Conservation (phyloP, 2,113 vertebrate species). For the Noctilio leporinus region DNA sequence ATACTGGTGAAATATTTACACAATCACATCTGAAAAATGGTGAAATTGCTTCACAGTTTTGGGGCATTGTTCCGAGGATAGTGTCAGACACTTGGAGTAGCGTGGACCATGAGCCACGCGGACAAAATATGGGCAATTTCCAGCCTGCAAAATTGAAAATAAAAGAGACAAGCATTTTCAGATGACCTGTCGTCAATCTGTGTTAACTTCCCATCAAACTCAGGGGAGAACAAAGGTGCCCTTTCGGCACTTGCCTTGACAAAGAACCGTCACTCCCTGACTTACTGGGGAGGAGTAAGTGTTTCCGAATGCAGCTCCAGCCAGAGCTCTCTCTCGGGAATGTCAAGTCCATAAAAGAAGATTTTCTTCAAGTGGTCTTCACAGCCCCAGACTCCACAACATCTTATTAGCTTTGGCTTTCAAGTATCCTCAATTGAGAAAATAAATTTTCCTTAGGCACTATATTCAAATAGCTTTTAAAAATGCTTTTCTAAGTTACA, state of each 20-base stretch:
- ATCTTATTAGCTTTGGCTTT: conserved; percentile 53
- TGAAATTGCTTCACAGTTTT: background rate
- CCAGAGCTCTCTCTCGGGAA: background rate
- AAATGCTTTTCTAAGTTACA: conserved; percentile 15
- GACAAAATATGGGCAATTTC: conserved; percentile 50
- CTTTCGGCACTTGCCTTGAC: conserved; percentile 55
- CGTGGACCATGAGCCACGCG: background rate
- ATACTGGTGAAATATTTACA: conserved; percentile 37
- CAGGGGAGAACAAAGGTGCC: conserved; percentile 27
- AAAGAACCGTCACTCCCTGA: conserved; percentile 29
- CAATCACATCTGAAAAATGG: conserved; percentile 28
- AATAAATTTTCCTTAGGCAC: conserved; percentile 50
- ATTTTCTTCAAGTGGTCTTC: conserved; percentile 51
- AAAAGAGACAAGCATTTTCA: conserved; percentile 54
- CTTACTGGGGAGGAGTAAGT: conserved; percentile 31
- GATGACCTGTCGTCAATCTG: conserved; percentile 60
- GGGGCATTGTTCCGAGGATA: conserved; percentile 35
- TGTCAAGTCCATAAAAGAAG: conserved; percentile 45
- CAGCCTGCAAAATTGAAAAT: conserved; percentile 44
- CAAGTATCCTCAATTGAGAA: conserved; percentile 57
- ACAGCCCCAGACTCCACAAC: conserved; percentile 24
- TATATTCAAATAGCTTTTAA: conserved; percentile 9
- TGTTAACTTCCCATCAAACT: conserved; percentile 61
- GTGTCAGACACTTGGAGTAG: conserved; percentile 38
- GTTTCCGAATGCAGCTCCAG: conserved; percentile 24